phyloP scores from a whole-genome alignment of 2,113 vertebrate genomes.

The Phodopus roborovskii region DNA sequence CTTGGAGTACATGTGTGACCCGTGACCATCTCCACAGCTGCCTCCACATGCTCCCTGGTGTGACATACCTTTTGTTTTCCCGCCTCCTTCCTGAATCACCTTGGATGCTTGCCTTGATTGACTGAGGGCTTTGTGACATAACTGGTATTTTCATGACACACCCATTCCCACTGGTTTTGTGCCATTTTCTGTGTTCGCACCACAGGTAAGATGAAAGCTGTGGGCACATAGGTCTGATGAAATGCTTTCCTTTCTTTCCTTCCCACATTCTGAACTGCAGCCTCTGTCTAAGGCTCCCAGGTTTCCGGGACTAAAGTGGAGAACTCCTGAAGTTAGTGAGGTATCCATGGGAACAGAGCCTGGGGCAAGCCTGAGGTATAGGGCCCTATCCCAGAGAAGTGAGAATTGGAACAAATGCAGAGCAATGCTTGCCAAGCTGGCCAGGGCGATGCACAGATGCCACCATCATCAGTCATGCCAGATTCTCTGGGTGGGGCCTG shows the following conservation, averaged over 20 bases:
- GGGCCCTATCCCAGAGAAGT: not conserved
- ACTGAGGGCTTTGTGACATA: constrained; percentile 2
- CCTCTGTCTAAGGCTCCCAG: not conserved
- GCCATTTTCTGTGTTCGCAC: not conserved
- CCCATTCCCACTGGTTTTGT: not conserved
- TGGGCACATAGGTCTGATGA: not conserved
- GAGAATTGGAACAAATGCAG: not conserved
- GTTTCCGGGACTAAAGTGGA: not conserved
- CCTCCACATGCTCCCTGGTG: not conserved
- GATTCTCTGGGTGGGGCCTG: not conserved
- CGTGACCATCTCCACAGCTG: not conserved
- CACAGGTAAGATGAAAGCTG: not conserved
- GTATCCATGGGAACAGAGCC: not conserved
- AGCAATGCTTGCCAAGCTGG: accelerated
- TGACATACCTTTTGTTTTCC: constrained; percentile 57
- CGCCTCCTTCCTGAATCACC: not conserved
- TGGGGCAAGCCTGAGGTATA: not conserved
- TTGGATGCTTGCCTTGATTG: constrained; percentile 1
- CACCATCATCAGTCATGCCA: accelerated
- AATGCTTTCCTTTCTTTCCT: constrained; percentile 18
- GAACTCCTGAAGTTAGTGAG: not conserved
- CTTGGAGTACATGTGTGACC: not conserved
- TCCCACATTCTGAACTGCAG: not conserved
- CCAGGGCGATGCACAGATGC: not conserved
- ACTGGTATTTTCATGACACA: constrained; percentile 33